A percentile compares a stretch with the other conserved stretches of the same genome.
Evolutionary conservation across 2,113 vertebrate genomes (phyloP).

Genomic region (Pteropus alecto): DNA sequence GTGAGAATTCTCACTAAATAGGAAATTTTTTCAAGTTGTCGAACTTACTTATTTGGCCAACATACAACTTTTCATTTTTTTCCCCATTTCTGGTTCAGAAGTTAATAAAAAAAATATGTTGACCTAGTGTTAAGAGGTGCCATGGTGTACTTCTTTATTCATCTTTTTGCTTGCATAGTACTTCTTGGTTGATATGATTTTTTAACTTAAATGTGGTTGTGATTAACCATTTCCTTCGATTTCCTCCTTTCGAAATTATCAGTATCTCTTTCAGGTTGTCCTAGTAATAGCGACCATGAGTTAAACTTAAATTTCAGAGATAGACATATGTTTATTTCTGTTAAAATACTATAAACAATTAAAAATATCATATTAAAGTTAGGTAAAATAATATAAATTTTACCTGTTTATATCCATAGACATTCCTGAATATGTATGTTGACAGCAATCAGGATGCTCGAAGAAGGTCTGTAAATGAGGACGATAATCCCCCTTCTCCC

Average conservation of each 20-base stretch:
- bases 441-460: constrained; percentile 98
- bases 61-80: neutral
- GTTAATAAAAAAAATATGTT: constrained; percentile 26
- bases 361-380: constrained; percentile 7
- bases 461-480: constrained; percentile 96
- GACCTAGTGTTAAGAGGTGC: neutral
- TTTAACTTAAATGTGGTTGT: constrained; percentile 17
- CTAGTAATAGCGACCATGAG: neutral
- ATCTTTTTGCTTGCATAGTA: neutral
- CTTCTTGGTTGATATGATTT: neutral
- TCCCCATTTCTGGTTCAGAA: constrained; percentile 16
- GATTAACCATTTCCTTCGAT: neutral
- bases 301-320: constrained; percentile 25
- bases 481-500: constrained; percentile 98
- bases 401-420: constrained; percentile 83
- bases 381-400: constrained; percentile 36
- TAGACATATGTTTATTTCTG: neutral
- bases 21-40: neutral
- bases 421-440: constrained; percentile 99
- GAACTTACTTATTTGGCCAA: neutral
- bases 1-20: neutral
- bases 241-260: neutral
- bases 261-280: neutral
- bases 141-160: constrained; percentile 22
- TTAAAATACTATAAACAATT: constrained; percentile 20